These are phyloP conservation scores for Ophioderma brevispina DNA, from an alignment of 35 echinoderm and acorn worm genomes.

Conservation along the genomic window DNA sequence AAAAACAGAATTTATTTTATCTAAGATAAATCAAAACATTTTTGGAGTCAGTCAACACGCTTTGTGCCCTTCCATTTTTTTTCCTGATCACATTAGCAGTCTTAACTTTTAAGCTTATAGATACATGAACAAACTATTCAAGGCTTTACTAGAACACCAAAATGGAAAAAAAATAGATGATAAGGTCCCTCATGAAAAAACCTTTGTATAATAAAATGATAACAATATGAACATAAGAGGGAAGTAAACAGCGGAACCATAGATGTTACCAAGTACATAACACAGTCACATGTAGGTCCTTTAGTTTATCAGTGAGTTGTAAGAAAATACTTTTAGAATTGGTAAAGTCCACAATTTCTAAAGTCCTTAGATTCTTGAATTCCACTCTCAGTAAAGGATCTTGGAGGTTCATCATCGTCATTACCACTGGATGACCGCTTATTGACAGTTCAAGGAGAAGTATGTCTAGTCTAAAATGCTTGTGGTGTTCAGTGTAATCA, in stretches of 20 bases:
- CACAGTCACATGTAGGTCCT: neutral
- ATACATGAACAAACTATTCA: no score
- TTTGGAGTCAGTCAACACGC: no score
- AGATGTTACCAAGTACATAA: neutral
- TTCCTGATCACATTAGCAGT: no score
- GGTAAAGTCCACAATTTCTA: neutral
- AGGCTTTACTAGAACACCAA: no score
- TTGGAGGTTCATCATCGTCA: neutral
- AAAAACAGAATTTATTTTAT: no score
- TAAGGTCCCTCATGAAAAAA: no score
- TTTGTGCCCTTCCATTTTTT: no score
- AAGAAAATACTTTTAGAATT: neutral
- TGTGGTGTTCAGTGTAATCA: neutral
- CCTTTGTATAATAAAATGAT: neutral
- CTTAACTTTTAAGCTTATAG: no score
- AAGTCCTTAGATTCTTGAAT: neutral
- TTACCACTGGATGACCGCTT: neutral
- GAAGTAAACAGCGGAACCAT: neutral
- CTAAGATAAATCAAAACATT: no score
- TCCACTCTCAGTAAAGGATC: neutral
- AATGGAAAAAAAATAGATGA: no score
- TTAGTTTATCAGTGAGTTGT: neutral
- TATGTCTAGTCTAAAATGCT: conserved; percentile 3
- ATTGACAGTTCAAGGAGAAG: neutral
- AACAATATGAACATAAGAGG: neutral